Base-by-base conservation (phyloP, 2,888 invertebrate genomes). In the Homarus gammarus region DNA sequence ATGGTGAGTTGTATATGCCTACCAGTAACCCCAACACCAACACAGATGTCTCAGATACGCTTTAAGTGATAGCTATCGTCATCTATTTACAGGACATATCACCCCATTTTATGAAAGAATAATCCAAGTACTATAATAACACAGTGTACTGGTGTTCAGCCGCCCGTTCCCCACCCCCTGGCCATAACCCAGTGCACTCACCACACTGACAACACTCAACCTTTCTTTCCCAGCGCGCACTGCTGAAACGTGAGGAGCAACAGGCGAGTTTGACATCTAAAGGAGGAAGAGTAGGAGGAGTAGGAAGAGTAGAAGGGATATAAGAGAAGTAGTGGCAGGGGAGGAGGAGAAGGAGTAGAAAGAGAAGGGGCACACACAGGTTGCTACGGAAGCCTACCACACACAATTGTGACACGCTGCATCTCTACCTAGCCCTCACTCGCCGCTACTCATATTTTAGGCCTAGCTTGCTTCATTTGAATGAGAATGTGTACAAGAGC, bases 211-310 rank as follows among this genome's bases (percentile, higher is more conserved):
- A 85, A 61, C 77, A 85, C 87, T 87, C 72, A 68, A 81, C 79
- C 73, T 87, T 73, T 87, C 81, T 81, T 88, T 82, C 87, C 83
- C 87, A 88, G 87, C 82, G 87, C 33, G 87, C 87, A 73, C 82
- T 83, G 61, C 82, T 73, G 87, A 87, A 87, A 64, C 87, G 87
- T 31, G 87, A 87, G 70, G 87, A 83, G 31, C 68, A 49, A 83
- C 83, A 88, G 87, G 87, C 87, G 87, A 88, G 87, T 88, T 82
- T 82, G 51, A 44, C 33, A 31, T 61, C 12, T n/a, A 18, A 72
- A 72, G 31, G 31, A 70, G 51, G 40, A 49, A 36, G n/a, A 51
- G 33, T 18, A 36, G 51, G 70, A 49, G 49, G 40, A 72, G 6
- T 5, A 38, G 36, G 75, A 84, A 31, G 31, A 22, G 56, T 31